Percentiles rank a stretch among this genome's conserved stretches.
Evolutionary conservation across 2,888 invertebrate genomes (phyloP).

Genomic region (Mermis nigrescens): DNA sequence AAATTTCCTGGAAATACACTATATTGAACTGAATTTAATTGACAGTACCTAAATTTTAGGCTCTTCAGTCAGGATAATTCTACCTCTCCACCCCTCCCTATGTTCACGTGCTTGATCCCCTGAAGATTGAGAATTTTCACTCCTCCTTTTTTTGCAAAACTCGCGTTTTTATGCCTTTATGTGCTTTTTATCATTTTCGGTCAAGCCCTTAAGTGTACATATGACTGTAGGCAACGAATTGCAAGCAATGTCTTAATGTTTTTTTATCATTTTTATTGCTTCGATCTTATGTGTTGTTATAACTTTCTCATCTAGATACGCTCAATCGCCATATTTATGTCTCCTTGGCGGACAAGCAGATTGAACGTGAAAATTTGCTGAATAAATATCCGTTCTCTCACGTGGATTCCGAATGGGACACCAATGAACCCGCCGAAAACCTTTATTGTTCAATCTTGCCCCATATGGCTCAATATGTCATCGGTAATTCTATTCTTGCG

Average conservation of each 20-base stretch:
- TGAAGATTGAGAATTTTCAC: too few species aligned
- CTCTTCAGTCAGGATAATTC: too few species aligned
- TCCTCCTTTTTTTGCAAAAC: constrained; percentile 8
- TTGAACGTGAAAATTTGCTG: constrained; percentile 33
- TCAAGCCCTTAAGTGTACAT: too few species aligned
- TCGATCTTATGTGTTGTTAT: constrained; percentile 18
- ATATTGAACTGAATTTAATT: too few species aligned
- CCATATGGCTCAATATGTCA: constrained; percentile 83
- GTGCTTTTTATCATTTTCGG: background rate
- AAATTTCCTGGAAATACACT: too few species aligned
- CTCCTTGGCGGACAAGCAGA: constrained; percentile 75
- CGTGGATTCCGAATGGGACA: constrained; percentile 47
- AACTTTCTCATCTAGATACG: constrained; percentile 16
- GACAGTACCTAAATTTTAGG: too few species aligned
- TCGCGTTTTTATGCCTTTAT: background rate
- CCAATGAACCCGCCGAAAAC: constrained; percentile 61
- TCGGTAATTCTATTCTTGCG: too few species aligned
- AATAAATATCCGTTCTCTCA: constrained; percentile 33
- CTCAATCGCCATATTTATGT: constrained; percentile 63
- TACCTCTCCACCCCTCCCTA: too few species aligned
- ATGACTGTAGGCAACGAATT: too few species aligned
- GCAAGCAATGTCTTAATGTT: too few species aligned
- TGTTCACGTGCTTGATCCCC: too few species aligned
- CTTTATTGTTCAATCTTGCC: constrained; percentile 84
- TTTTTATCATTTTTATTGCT: background rate